Evolutionary conservation across 2,113 vertebrate species (phyloP), one percentile per base, ranked within the genome.

Genomic region (Coracopsis vasa): DNA sequence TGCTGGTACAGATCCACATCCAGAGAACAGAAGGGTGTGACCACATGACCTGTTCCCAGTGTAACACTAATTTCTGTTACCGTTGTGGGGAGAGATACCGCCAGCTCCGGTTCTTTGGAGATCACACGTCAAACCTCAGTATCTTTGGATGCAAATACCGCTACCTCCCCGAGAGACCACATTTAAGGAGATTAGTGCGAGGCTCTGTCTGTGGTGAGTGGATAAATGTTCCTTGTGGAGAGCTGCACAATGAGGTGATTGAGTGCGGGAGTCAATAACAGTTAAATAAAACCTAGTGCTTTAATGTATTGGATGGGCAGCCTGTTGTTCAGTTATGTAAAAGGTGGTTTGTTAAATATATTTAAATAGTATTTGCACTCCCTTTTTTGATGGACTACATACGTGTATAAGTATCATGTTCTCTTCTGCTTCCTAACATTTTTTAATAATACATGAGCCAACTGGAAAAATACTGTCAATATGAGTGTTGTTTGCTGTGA

Each of bases 131-230:
- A 97, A 99, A 99, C 98, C 99, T 99, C 97, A 99, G 99, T 92
- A 99, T 99, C 98, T 99, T 99, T 97, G 99, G 99, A 98, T 99
- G 99, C 99, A 99, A 99, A 98, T 99, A 99, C 93, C 99, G 99
- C 98, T 99, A 99, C 98, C 99, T 99, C 96, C 99, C 99, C 5
- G 98, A 99, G 94, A 99, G 98, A 98, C 99, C 99, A 92, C 99
- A 99, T 90, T 97, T 99, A 95, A 98, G 99, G 91, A 98, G 99
- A 97, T 97, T 99, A 87, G 98, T 99, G 83, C 97, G 99, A 97
- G 99, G 99, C 56, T 99, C 99, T 58, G 98, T 99, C 94, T 99
- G 99, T 97, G 99, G 99, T 99, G 90, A 98, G 99, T 98, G 92
- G 42, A 50, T 53, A 17, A 35, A 65, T 39, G 19, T 31, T 65